Conservation (phyloP, 2,113 vertebrate genomes). For the Brachionichthys hirsutus region DNA sequence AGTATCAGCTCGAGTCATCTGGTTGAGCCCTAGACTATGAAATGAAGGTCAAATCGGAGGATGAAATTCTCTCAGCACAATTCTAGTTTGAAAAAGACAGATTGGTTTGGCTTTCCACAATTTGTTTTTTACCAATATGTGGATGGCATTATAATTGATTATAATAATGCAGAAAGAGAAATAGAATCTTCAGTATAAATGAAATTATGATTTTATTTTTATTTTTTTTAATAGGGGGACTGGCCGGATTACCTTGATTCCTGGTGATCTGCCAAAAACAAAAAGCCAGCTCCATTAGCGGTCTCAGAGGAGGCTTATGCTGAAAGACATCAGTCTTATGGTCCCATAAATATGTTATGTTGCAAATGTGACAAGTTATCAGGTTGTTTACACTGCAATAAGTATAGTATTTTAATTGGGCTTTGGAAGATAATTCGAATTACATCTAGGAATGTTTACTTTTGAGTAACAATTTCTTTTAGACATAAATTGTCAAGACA, state of each 20-base stretch:
- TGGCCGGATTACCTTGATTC: constrained; percentile 35
- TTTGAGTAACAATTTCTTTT: too few species aligned
- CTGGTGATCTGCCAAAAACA: constrained; percentile 51
- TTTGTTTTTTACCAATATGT: constrained; percentile 27
- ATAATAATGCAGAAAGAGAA: constrained; percentile 9
- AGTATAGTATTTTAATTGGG: not conserved
- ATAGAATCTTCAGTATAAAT: constrained; percentile 16
- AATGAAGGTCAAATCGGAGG: too few species aligned
- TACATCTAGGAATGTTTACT: too few species aligned
- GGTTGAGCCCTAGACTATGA: too few species aligned
- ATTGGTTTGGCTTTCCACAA: constrained; percentile 14
- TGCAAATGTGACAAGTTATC: constrained; percentile 39
- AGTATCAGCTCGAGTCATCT: too few species aligned
- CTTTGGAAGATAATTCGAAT: constrained; percentile 6
- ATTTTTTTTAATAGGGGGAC: constrained; percentile 27
- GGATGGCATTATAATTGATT: not conserved
- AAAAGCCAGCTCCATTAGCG: constrained; percentile 55
- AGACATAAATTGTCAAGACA: too few species aligned
- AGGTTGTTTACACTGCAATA: constrained; percentile 5
- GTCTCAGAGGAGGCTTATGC: constrained; percentile 38
- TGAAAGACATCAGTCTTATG: constrained; percentile 50
- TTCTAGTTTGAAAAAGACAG: constrained; percentile 29
- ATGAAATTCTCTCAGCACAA: too few species aligned
- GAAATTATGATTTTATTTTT: too few species aligned
- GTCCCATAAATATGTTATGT: constrained; percentile 38